Evolutionary conservation across 2,113 vertebrate genomes (phyloP).

Genomic region (Tragelaphus imberbis): DNA sequence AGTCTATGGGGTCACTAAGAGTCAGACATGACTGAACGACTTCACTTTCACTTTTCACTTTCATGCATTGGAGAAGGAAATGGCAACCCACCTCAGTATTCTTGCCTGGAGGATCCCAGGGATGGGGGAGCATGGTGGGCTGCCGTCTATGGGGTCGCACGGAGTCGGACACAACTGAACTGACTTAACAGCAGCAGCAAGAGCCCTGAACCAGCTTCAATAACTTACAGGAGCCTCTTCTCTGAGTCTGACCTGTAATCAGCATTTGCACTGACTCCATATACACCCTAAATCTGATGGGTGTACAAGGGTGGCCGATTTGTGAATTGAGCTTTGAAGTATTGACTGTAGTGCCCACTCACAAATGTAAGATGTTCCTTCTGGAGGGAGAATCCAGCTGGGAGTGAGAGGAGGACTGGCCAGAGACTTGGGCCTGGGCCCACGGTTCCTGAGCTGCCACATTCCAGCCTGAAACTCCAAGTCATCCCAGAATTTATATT

Average conservation of each 20-base stretch:
- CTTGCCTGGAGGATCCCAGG: no score
- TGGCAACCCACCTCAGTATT: no score
- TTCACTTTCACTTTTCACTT: no score
- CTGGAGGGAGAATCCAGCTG: not conserved
- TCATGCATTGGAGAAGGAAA: no score
- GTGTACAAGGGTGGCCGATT: not conserved
- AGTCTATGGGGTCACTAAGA: no score
- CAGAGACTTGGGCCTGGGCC: not conserved
- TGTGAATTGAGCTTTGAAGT: not conserved
- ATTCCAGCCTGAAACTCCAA: not conserved
- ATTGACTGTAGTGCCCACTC: not conserved
- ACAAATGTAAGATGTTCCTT: not conserved
- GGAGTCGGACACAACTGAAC: no score
- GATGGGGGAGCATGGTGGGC: rapidly evolving
- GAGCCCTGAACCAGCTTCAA: not conserved
- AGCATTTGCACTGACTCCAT: not conserved
- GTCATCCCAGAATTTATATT: not conserved
- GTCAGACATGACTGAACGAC: no score
- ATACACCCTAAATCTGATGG: no score
- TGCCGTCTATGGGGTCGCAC: rapidly evolving
- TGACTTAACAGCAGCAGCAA: no score
- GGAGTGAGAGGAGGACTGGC: no score
- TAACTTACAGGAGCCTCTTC: not conserved
- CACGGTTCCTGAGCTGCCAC: not conserved
- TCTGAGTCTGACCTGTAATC: not conserved